Conservation (phyloP, 2,113 vertebrate genomes). For the Lampris incognitus region DNA sequence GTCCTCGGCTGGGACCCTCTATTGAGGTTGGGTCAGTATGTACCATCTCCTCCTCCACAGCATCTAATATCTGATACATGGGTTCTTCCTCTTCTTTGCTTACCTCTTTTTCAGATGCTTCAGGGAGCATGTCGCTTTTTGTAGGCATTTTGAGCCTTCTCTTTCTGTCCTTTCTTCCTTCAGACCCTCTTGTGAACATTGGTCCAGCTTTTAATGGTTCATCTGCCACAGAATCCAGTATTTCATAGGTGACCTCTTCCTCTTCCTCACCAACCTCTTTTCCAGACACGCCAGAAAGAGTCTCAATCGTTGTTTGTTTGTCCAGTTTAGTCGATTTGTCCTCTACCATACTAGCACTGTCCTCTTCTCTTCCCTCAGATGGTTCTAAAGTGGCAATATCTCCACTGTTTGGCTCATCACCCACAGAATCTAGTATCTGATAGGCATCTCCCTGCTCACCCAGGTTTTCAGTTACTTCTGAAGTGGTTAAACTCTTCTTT, state of each 20-base stretch:
- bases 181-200: too few species aligned
- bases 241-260: conserved; percentile 43
- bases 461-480: neutral
- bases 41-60: too few species aligned
- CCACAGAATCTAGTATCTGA: conserved; percentile 36
- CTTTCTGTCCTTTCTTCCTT: too few species aligned
- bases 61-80: too few species aligned
- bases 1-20: neutral
- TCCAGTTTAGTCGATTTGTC: conserved; percentile 13
- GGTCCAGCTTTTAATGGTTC: neutral
- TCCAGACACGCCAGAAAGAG: neutral
- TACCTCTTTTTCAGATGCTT: too few species aligned
- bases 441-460: neutral
- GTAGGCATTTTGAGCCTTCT: too few species aligned
- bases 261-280: conserved; percentile 4
- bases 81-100: too few species aligned
- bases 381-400: neutral
- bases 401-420: conserved; percentile 1
- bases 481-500: too few species aligned
- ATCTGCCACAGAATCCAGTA: conserved; percentile 68
- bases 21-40: neutral
- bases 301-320: neutral
- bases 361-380: conserved; percentile 4
- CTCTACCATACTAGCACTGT: conserved; percentile 46
- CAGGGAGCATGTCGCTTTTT: too few species aligned